Percentiles rank a stretch among this genome's conserved stretches.
Conservation (phyloP, 2,888 invertebrate species). For the Lycia hirtaria region DNA sequence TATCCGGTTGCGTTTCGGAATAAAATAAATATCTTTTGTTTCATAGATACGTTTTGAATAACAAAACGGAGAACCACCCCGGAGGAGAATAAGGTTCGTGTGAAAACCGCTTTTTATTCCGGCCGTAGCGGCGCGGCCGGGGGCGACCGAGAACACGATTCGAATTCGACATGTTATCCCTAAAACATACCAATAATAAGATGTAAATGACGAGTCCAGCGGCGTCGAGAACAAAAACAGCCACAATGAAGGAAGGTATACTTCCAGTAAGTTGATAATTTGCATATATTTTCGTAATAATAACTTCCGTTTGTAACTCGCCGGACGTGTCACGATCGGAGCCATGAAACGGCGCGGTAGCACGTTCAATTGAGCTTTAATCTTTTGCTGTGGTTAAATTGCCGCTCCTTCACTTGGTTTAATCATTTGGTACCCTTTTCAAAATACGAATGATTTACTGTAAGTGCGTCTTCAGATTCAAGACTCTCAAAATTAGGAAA, state of each 20-base stretch:
- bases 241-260: conserved; percentile 63
- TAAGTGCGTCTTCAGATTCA: conserved; percentile 1
- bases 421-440: conserved; percentile 33
- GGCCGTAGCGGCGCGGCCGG: conserved; percentile 56
- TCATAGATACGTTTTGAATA: conserved; percentile 58
- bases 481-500: neutral
- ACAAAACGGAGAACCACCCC: conserved; percentile 45
- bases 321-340: conserved; percentile 67
- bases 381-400: conserved; percentile 42
- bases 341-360: conserved; percentile 52
- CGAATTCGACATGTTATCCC: conserved; percentile 77
- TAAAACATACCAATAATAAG: conserved; percentile 76
- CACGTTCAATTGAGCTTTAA: conserved; percentile 45
- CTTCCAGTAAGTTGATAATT: conserved; percentile 72
- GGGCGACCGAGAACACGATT: conserved; percentile 66
- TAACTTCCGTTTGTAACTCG: conserved; percentile 73
- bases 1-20: conserved; percentile 45
- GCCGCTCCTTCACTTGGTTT: conserved; percentile 32
- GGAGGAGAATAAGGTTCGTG: conserved; percentile 53
- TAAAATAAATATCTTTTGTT: conserved; percentile 50
- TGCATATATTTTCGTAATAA: conserved; percentile 81
- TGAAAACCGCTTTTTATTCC: conserved; percentile 74
- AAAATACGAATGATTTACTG: conserved; percentile 2
- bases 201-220: conserved; percentile 77
- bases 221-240: conserved; percentile 67